Conservation (phyloP, 2,113 vertebrate genomes). For the Platysternon megacephalum region DNA sequence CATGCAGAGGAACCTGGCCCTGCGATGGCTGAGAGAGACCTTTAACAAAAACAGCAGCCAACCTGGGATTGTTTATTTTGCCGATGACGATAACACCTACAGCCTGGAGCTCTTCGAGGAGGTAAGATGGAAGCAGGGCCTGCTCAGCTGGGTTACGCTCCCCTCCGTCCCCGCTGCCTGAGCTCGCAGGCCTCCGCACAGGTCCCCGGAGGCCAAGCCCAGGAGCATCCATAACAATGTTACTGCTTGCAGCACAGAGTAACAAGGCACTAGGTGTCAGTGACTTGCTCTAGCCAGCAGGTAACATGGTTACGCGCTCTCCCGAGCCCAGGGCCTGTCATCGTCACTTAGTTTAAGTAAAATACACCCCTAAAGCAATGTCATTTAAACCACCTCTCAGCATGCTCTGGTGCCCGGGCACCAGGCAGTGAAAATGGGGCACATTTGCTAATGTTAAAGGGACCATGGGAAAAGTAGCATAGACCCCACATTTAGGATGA, state of each 20-base stretch:
- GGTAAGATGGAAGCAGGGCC: constrained; percentile 76
- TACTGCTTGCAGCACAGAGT: background rate
- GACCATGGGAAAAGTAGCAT: rapidly evolving
- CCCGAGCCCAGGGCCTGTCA: background rate
- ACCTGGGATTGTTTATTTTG: constrained; percentile 95
- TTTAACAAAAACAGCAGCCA: constrained; percentile 93
- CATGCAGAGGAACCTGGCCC: constrained; percentile 97
- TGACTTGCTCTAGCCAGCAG: background rate
- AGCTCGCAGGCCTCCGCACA: too few species aligned
- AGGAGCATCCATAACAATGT: background rate
- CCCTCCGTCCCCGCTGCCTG: background rate
- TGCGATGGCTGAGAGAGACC: constrained; percentile 96
- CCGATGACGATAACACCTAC: constrained; percentile 97
- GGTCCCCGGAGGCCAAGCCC: background rate
- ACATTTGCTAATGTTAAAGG: background rate
- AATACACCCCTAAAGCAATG: background rate
- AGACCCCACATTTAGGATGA: background rate
- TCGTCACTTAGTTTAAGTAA: background rate
- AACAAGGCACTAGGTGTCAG: background rate
- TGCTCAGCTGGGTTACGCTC: rapidly evolving
- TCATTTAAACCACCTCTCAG: background rate
- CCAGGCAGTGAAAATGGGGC: rapidly evolving
- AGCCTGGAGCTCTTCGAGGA: constrained; percentile 99
- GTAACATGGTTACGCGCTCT: background rate
- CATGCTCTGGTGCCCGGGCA: rapidly evolving